Conservation (phyloP, 2,888 invertebrate genomes). For the Sarcophaga subvicina region DNA sequence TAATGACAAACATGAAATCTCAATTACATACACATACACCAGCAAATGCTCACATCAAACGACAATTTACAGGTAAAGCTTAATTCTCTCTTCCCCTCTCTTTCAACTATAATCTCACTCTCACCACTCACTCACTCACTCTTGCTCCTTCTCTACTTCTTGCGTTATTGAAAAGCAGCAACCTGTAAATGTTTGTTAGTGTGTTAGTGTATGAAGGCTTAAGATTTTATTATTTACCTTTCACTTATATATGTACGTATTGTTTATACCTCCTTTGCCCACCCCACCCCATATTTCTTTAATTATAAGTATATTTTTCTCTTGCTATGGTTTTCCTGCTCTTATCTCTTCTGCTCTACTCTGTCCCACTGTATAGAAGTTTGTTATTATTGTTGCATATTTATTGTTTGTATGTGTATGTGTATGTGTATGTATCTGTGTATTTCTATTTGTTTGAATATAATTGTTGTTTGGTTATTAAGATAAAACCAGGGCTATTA, state of each 20-base stretch:
- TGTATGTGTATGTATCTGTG: neutral
- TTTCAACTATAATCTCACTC: neutral
- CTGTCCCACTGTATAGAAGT: too few relatives aligned
- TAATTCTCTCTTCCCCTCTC: neutral
- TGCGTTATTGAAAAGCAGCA: neutral
- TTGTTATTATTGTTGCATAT: neutral
- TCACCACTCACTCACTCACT: too few relatives aligned
- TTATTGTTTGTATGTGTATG: neutral
- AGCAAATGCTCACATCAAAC: neutral
- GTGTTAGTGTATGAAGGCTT: too few relatives aligned
- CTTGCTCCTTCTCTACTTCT: neutral
- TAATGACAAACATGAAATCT: constrained; percentile 23
- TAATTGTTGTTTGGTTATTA: constrained; percentile 25
- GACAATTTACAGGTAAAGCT: constrained; percentile 22
- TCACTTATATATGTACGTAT: neutral
- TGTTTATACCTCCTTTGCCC: neutral
- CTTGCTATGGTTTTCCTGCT: too few relatives aligned
- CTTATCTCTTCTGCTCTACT: too few relatives aligned
- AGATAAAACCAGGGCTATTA: constrained; percentile 26
- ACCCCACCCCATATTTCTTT: too few relatives aligned
- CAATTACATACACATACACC: neutral
- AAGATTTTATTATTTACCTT: neutral
- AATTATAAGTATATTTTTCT: too few relatives aligned
- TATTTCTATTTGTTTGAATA: neutral
- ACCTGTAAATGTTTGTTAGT: too few relatives aligned